These are phyloP conservation scores for Coregonus suidteri DNA, from an alignment of 2,797 vertebrate genomes.

Conservation along the genomic window DNA sequence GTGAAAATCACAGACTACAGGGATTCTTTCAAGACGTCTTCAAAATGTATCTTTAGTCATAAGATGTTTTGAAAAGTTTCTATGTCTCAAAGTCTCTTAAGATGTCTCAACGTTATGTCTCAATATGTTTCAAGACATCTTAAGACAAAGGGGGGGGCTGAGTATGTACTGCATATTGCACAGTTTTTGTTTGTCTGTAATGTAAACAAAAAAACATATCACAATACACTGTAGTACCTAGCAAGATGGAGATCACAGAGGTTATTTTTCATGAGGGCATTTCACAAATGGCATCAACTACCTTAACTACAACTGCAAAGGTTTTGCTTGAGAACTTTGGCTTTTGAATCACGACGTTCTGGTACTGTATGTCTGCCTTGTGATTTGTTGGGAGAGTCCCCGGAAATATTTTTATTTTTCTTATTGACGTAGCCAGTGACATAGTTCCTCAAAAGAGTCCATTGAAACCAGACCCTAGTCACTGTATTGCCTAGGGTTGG, in stretches of 20 bases:
- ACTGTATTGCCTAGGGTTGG: not conserved
- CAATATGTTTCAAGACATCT: no score
- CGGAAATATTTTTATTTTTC: no score
- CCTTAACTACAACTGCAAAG: no score
- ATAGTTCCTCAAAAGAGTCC: no score
- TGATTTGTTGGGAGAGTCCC: no score
- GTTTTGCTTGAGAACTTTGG: no score
- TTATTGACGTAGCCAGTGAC: no score
- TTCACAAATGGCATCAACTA: no score
- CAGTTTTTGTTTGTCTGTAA: not conserved
- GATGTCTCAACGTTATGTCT: not conserved
- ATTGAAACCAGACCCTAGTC: not conserved
- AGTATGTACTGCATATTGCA: not conserved
- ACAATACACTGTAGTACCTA: not conserved
- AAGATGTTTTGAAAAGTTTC: no score
- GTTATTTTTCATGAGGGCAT: no score
- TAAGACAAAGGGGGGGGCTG: not conserved
- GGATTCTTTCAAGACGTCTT: not conserved
- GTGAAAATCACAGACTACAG: not conserved
- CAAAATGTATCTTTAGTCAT: not conserved
- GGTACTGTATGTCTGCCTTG: no score
- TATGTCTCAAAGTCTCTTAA: not conserved
- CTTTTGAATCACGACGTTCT: no score
- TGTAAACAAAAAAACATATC: not conserved
- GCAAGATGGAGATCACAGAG: not conserved